phyloP scores from a whole-genome alignment of 2,113 vertebrate genomes.

The Strigops habroptila region DNA sequence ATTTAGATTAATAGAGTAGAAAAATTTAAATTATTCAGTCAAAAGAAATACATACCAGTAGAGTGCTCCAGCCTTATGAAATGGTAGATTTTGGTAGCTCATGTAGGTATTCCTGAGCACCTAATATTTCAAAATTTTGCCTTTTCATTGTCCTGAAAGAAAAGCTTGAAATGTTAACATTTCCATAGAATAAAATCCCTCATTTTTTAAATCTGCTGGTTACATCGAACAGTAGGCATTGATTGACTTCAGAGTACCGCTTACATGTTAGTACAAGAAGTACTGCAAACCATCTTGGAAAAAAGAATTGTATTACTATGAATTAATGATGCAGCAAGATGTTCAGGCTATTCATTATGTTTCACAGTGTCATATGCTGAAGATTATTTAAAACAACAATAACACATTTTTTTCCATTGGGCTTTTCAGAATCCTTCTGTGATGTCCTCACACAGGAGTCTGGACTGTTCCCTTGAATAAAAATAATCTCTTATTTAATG shows the following conservation, averaged over 20 bases:
- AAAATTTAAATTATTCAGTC: not conserved
- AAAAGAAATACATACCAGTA: not conserved
- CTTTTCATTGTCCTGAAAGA: not conserved
- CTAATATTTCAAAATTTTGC: not conserved
- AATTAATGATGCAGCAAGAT: conserved; percentile 30
- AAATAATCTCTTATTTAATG: not conserved
- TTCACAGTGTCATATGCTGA: not conserved
- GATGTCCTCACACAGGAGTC: not conserved
- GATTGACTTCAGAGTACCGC: not conserved
- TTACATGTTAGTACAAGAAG: not conserved
- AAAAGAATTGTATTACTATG: not conserved
- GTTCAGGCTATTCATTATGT: not conserved
- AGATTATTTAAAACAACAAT: not conserved
- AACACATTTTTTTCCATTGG: not conserved
- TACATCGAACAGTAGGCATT: not conserved
- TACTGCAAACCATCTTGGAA: not conserved
- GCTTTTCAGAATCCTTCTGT: not conserved
- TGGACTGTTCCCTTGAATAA: not conserved
- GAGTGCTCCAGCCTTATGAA: not conserved
- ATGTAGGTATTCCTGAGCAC: not conserved
- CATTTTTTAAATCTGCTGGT: not conserved
- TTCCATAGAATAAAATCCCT: not conserved
- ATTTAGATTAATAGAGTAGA: not conserved
- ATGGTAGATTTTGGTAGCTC: not conserved
- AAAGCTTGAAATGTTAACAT: not conserved